Percentiles rank a stretch among this genome's conserved stretches.
Evolutionary conservation across 2,113 vertebrate genomes (phyloP).

Genomic region (Muntiacus reevesi): DNA sequence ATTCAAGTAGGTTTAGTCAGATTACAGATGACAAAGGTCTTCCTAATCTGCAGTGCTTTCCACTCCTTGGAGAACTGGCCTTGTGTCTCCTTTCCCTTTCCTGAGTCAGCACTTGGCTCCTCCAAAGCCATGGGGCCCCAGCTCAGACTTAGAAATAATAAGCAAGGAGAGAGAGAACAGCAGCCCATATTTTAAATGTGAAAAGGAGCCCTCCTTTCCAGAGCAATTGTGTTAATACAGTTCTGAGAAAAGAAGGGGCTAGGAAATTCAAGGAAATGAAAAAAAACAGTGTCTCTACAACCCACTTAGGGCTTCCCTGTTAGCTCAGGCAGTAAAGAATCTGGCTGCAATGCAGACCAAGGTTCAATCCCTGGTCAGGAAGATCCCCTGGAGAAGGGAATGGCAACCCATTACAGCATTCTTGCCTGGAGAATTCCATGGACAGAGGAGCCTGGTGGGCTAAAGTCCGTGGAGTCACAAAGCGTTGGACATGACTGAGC

Average conservation of each 20-base stretch:
- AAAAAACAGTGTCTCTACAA: background rate
- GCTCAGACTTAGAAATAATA: conserved; percentile 43
- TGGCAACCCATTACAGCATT: background rate
- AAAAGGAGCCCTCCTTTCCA: conserved; percentile 14
- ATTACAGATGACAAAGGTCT: conserved; percentile 57
- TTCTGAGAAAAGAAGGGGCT: conserved; percentile 25
- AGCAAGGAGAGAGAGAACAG: conserved; percentile 21
- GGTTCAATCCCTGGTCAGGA: background rate
- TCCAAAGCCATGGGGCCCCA: background rate
- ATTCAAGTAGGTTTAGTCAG: conserved; percentile 68
- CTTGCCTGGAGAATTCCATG: background rate
- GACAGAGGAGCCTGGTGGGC: background rate
- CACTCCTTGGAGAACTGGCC: background rate
- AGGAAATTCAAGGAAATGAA: background rate
- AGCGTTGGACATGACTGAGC: background rate
- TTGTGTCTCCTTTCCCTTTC: conserved; percentile 24
- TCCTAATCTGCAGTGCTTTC: conserved; percentile 11
- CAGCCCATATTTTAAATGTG: conserved; percentile 51
- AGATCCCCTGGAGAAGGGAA: background rate
- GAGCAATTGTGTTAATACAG: conserved; percentile 49
- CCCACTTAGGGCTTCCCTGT: background rate
- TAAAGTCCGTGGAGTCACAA: background rate
- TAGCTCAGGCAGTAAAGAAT: background rate
- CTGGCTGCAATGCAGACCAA: background rate
- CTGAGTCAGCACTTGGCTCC: conserved; percentile 54